Evolutionary conservation across 2,113 vertebrate genomes (phyloP), one percentile per base, ranked within the genome.

Genomic region (Camelus dromedarius): DNA sequence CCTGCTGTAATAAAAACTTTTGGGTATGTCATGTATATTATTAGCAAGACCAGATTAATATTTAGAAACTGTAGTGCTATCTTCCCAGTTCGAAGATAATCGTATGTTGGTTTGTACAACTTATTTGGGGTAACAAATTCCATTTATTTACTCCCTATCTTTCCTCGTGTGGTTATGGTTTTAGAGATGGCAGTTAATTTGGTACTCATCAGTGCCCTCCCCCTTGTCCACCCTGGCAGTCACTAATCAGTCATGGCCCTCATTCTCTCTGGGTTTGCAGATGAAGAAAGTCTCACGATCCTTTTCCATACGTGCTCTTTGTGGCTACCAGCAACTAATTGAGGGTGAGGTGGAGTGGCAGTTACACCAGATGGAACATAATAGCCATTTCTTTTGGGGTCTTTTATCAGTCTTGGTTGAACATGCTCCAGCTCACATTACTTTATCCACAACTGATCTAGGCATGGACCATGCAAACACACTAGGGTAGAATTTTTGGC

Each of bases 41-140:
- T 95, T 96, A 89, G 54, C 69, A 75, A 66, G 64, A 64, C 50
- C 85, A 72, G 89, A 70, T 86, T 83, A 64, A 50, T 84, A 84
- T 64, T 94, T 54, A 62, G 38, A 50, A 84, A 38, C 2, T 60
- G 1, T 30, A 52, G 70, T 64, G 18, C 8, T 60, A 32, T 95
- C 69, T 82, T 96, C 9, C 46, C 46, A 70, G 35, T 70, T 87
- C 79, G n/a, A 89, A 92, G 67, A 48, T 52, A 81, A 82, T 88
- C 52, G 11, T 72, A 42, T 85, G 88, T 96, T 22, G 66, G 48
- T 15, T 76, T 69, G 64, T 46, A 5, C 22, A 88, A 8, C 13
- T 84, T 77, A 80, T 35, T 56, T 66, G 48, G 70, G 32, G 30
- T 76, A 88, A 81, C 8, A 73, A 56, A 32, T 66, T 48, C 35